Percentiles rank a stretch among this genome's conserved stretches.
These are phyloP conservation scores for Galago senegalensis DNA, from an alignment of 2,797 vertebrate genomes.

Conservation along the genomic window DNA sequence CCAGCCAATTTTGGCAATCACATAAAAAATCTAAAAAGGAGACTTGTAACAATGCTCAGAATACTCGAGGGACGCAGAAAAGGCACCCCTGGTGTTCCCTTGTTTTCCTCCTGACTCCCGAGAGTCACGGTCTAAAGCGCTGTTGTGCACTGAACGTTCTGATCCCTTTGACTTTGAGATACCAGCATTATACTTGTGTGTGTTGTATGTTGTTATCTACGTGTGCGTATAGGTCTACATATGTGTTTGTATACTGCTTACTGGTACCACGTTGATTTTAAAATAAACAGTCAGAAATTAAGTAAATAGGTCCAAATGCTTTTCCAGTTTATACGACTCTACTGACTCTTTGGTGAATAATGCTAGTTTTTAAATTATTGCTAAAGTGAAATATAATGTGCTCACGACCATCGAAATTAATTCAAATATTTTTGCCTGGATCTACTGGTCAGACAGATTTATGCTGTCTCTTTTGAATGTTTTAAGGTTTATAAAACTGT, in stretches of 20 bases:
- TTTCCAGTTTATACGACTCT: not conserved
- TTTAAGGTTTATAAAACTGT: not conserved
- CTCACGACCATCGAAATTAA: not conserved
- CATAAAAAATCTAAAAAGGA: not conserved
- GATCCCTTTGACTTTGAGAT: not conserved
- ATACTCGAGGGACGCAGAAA: not conserved
- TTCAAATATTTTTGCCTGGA: not conserved
- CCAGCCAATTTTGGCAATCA: not conserved
- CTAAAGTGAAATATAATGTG: not conserved
- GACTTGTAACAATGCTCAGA: not conserved
- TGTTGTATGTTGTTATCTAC: not conserved
- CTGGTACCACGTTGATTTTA: not conserved
- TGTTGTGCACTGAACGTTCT: not conserved
- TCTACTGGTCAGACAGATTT: not conserved
- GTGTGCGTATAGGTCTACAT: not conserved
- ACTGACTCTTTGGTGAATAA: not conserved
- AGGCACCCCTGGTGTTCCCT: not conserved
- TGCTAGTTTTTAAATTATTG: not conserved
- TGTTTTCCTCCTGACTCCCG: not conserved
- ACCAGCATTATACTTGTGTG: not conserved
- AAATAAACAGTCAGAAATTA: not conserved
- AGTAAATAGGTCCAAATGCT: not conserved
- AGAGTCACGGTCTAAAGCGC: not conserved
- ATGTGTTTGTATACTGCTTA: not conserved
- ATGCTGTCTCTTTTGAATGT: not conserved